A percentile compares a stretch with the other conserved stretches of the same genome.
These are phyloP conservation scores for Microtus montanus DNA, from an alignment of 2,113 vertebrate genomes.

Conservation along the genomic window DNA sequence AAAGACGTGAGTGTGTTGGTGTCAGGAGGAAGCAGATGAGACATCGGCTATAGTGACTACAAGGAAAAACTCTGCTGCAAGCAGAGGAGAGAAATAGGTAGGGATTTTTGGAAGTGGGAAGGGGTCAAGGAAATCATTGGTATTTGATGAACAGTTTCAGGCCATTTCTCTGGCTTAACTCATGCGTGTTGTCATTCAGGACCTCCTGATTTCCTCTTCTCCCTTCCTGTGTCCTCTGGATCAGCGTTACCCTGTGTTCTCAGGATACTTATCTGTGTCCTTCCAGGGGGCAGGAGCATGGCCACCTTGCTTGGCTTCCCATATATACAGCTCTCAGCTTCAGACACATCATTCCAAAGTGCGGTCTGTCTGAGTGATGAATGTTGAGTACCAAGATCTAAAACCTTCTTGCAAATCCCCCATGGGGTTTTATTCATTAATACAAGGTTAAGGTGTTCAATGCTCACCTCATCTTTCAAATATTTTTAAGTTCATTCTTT, in stretches of 20 bases:
- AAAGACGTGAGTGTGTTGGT: background rate
- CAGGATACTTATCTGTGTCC: accelerated
- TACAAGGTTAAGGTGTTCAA: background rate
- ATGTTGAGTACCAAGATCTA: background rate
- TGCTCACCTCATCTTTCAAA: background rate
- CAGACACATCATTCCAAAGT: background rate
- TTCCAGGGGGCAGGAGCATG: background rate
- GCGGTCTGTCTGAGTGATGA: background rate
- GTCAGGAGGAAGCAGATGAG: background rate
- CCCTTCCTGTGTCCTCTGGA: background rate
- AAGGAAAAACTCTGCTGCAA: background rate
- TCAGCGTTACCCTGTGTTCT: background rate
- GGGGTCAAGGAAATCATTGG: background rate
- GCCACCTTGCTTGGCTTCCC: background rate
- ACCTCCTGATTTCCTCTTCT: background rate
- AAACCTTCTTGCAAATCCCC: background rate
- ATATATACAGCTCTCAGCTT: background rate
- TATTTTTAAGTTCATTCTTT: slow-evolving; percentile 27
- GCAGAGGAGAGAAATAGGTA: background rate
- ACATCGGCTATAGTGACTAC: background rate
- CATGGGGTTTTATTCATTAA: background rate
- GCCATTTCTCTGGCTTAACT: background rate
- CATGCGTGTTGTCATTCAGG: background rate
- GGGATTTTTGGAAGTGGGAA: background rate
- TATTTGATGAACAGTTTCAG: background rate